phyloP scores from a whole-genome alignment of 37 sponge, comb jelly and placozoan genomes.

The Bolinopsis microptera region DNA sequence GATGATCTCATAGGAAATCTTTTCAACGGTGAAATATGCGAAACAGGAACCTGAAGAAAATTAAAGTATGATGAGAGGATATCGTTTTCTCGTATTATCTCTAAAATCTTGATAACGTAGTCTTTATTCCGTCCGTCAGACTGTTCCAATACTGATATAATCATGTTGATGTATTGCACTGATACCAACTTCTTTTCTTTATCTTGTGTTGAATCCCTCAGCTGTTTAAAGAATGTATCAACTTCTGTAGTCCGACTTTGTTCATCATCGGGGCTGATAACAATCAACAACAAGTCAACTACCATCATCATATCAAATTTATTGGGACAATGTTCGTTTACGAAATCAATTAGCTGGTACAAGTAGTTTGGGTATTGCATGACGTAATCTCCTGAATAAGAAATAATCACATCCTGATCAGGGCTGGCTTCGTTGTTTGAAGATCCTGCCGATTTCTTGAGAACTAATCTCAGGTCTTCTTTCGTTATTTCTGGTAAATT shows the following conservation, averaged over 20 bases:
- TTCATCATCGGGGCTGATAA: too few relatives aligned
- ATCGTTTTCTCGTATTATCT: not conserved
- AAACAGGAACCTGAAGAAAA: too few relatives aligned
- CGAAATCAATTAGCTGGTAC: not conserved
- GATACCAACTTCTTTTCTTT: too few relatives aligned
- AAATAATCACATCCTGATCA: not conserved
- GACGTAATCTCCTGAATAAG: not conserved
- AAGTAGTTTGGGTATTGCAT: not conserved
- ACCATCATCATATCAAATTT: not conserved
- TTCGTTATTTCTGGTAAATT: not conserved
- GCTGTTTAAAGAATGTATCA: too few relatives aligned
- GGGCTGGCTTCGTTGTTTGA: not conserved
- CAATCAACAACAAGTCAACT: not conserved
- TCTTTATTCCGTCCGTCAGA: not conserved
- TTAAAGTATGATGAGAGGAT: not conserved
- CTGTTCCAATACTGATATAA: not conserved
- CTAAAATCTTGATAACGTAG: not conserved
- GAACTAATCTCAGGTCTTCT: not conserved
- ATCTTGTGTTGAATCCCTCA: too few relatives aligned
- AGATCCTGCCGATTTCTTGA: not conserved
- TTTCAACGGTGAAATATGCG: not conserved
- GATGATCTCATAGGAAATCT: not conserved
- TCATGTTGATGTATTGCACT: not conserved
- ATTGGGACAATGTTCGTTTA: not conserved
- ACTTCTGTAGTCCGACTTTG: too few relatives aligned